Conservation (phyloP, 1,140 invertebrate species). For the Drosophila bocki region DNA sequence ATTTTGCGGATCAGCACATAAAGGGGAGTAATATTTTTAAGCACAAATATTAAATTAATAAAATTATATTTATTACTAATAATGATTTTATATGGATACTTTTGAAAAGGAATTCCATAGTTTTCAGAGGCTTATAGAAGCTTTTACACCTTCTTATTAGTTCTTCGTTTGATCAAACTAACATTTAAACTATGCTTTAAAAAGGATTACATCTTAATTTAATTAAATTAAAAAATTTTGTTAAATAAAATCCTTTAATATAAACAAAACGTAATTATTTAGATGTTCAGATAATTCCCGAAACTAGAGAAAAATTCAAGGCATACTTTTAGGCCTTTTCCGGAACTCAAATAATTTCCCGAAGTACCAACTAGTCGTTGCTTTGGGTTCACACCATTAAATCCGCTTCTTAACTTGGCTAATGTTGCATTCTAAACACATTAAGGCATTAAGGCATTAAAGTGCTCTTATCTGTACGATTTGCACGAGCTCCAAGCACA, state of each 20-base stretch:
- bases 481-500: constrained; percentile 46
- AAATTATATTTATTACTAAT: background rate
- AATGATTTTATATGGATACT: background rate
- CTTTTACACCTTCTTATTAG: too few species aligned
- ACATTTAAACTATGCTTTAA: too few species aligned
- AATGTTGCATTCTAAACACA: constrained; percentile 71
- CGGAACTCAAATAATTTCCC: too few species aligned
- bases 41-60: background rate
- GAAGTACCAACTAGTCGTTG: constrained; percentile 15
- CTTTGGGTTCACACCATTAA: background rate
- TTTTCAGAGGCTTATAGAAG: too few species aligned
- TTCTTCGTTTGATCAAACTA: too few species aligned
- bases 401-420: constrained; percentile 24
- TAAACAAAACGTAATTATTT: too few species aligned
- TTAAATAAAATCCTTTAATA: too few species aligned
- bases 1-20: too few species aligned
- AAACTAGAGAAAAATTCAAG: fast-evolving
- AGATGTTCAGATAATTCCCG: background rate
- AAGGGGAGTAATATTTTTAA: background rate
- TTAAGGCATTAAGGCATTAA: constrained; percentile 39
- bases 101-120: background rate
- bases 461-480: constrained; percentile 57
- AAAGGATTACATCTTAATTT: too few species aligned
- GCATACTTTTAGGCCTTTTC: constrained; percentile 24
- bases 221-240: too few species aligned